Evolutionary conservation across 2,888 invertebrate species (phyloP).

Genomic region (Chaetogeoica ovagalla): DNA sequence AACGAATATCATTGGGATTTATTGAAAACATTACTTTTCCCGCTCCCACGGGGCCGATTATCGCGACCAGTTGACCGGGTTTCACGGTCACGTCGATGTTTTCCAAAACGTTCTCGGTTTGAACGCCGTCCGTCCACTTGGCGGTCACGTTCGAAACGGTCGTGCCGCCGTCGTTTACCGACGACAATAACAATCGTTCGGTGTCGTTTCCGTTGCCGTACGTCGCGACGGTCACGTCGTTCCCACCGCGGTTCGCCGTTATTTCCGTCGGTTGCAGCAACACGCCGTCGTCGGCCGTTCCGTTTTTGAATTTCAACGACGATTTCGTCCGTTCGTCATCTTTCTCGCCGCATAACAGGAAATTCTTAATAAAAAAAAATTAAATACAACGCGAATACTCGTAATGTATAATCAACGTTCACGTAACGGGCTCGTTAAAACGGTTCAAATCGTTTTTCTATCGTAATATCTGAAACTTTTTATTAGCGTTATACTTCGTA

Average conservation of each 20-base stretch:
- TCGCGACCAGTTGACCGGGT: slow-evolving; percentile 68
- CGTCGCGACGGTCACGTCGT: background rate
- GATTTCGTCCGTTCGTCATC: background rate
- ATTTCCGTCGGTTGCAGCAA: background rate
- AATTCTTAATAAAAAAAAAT: slow-evolving; percentile 58
- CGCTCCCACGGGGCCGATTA: slow-evolving; percentile 76
- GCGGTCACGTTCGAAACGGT: slow-evolving; percentile 59
- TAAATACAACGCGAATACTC: background rate
- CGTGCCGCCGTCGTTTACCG: slow-evolving; percentile 60
- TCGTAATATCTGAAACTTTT: no score
- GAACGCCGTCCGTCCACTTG: slow-evolving; percentile 63
- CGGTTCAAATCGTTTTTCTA: no score
- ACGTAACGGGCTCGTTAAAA: no score
- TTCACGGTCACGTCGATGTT: slow-evolving; percentile 64
- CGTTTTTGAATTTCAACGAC: background rate
- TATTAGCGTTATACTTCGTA: no score
- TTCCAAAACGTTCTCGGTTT: slow-evolving; percentile 63
- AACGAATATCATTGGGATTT: no score
- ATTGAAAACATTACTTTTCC: slow-evolving; percentile 66
- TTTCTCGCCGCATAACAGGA: slow-evolving; percentile 61
- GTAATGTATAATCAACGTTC: slow-evolving; percentile 55
- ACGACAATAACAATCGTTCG: no score
- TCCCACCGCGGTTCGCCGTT: background rate
- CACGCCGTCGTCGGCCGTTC: background rate
- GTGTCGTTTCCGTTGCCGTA: no score